Evolutionary conservation across 2,113 vertebrate genomes (phyloP).

Genomic region (Vombatus ursinus): DNA sequence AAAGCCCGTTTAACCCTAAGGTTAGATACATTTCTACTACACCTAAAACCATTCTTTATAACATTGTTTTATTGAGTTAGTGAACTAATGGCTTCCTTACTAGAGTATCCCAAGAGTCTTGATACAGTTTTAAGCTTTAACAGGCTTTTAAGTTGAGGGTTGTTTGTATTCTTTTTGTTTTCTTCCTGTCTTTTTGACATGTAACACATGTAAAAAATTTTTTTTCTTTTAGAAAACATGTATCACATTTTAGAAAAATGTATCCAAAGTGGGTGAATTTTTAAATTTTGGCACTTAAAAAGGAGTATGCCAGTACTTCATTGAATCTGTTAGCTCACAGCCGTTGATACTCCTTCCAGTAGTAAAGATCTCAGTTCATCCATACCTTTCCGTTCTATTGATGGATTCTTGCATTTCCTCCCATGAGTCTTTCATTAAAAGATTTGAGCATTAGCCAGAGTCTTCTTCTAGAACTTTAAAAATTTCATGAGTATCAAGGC

Average conservation of each 20-base stretch:
- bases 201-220: too few relatives aligned
- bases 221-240: background rate
- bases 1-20: slow-evolving; percentile 20
- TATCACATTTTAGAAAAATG: background rate
- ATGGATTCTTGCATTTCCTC: background rate
- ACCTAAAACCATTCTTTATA: slow-evolving; percentile 3
- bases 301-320: background rate
- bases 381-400: background rate
- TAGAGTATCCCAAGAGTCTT: background rate
- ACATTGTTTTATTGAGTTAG: slow-evolving; percentile 15
- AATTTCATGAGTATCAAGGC: background rate
- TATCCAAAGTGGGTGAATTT: background rate
- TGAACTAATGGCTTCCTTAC: background rate
- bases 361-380: background rate
- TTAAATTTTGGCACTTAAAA: background rate
- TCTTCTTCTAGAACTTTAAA: background rate
- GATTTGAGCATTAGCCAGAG: background rate
- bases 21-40: slow-evolving; percentile 14
- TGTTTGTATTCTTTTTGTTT: background rate
- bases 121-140: background rate
- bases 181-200: background rate
- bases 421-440: background rate
- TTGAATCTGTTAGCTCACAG: background rate
- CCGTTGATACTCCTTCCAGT: background rate
- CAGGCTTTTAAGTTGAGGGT: background rate